Evolutionary conservation across 2,113 vertebrate genomes (phyloP), one percentile per base, ranked within the genome.

Genomic region (Malurus alboscapulatus): DNA sequence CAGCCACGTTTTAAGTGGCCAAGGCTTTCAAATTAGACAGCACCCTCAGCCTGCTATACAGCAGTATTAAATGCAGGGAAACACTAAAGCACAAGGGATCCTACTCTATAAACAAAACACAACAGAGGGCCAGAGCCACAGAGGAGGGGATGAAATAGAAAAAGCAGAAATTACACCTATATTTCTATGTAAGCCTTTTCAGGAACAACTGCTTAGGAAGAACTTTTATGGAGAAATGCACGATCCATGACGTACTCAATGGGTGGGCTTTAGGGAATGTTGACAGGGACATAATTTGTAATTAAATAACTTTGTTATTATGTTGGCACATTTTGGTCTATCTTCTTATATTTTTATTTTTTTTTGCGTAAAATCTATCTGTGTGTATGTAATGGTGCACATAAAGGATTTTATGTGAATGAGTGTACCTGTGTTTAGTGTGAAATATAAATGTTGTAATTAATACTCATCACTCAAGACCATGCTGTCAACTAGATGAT

Each of bases 1-100:
- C 82, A 83, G 79, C 55, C 51, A 68, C 5, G 3, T 91, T 90
- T 87, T 91, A 88, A 76, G 59, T 66, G 83, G 75, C 90, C 72
- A 83, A 88, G 61, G 67, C 68, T 95, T 94, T 90, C 59, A 58
- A 85, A 94, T 85, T 86, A 73, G 72, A 51, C 82, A 92, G 45
- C 74, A 53, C 44, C 14, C 53, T 30, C 65, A 68, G 81, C 20
- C 54, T 82, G 51, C 86, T 90, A 62, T 75, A 81, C 59, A 90
- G 47, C 63, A 66, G 58, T 24, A 44, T 62, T 87, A 84, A 82
- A 88, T 66, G 44, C 71, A 71, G 66, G 79, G 58, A 88, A 93
- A 77, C 40, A 51, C 44, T 73, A 63, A 89, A 86, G 67, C 54
- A 92, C 55, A 90, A 96, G 59, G 27, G 24, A 66, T 90, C 71